These are phyloP conservation scores for Paralvinella palmiformis DNA, from an alignment of 1,140 invertebrate species.

Conservation along the genomic window DNA sequence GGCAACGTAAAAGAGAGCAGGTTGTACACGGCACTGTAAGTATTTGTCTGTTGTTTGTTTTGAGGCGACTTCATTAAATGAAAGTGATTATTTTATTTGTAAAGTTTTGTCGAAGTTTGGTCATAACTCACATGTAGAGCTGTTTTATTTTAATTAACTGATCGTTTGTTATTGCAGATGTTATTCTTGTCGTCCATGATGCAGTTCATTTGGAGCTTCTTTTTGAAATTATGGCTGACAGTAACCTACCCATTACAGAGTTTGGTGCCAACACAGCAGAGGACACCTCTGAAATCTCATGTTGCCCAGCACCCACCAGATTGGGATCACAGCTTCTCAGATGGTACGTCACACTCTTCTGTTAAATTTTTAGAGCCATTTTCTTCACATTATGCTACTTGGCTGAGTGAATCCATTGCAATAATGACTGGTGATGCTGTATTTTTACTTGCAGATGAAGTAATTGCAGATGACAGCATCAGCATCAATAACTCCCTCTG, in stretches of 20 bases:
- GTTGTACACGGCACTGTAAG: not conserved
- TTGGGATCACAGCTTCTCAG: conserved; percentile 35
- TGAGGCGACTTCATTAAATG: not conserved
- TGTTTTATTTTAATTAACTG: too few species aligned
- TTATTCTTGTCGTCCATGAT: too few species aligned
- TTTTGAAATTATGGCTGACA: conserved; percentile 25
- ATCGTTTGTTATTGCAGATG: too few species aligned
- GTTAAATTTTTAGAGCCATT: not conserved
- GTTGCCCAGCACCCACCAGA: conserved; percentile 10
- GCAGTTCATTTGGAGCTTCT: too few species aligned
- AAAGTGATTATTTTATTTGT: too few species aligned
- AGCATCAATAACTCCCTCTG: conserved; percentile 37
- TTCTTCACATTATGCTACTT: not conserved
- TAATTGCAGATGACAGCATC: conserved; percentile 31
- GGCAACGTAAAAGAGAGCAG: conserved; percentile 1
- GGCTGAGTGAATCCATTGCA: not conserved
- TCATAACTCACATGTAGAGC: too few species aligned
- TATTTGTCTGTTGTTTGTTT: not conserved
- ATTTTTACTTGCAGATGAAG: conserved; percentile 31
- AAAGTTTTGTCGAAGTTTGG: too few species aligned
- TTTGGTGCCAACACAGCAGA: conserved; percentile 12
- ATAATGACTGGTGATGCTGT: not conserved
- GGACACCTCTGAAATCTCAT: not conserved
- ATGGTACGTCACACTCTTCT: conserved; percentile 29
- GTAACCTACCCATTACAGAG: conserved; percentile 25